A percentile compares a stretch with the other conserved stretches of the same genome.
Evolutionary conservation across 2,113 vertebrate genomes (phyloP).

Genomic region (Hemiprocne comata): DNA sequence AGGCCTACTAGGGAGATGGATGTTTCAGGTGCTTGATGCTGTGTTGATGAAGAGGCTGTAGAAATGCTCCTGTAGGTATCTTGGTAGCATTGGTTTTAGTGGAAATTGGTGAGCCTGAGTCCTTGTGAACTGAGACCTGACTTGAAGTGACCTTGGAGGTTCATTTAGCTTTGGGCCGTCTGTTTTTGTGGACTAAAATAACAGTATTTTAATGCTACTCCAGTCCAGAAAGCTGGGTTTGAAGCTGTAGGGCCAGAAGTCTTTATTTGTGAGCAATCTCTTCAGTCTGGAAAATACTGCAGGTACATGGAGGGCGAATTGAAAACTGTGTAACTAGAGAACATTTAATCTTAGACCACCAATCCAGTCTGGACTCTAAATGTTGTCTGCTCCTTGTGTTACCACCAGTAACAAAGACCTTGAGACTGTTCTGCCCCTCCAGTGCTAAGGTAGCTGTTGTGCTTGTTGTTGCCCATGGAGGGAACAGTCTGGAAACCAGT

Average conservation of each 20-base stretch:
- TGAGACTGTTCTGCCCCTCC: neutral
- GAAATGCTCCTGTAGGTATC: neutral
- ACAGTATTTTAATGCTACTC: neutral
- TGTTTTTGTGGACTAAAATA: neutral
- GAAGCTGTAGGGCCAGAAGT: neutral
- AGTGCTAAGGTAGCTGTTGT: neutral
- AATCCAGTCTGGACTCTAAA: neutral
- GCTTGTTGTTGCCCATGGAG: neutral
- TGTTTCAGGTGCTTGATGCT: neutral
- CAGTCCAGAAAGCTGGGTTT: neutral
- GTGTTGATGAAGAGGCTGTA: neutral
- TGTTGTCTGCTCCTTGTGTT: neutral
- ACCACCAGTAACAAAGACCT: neutral
- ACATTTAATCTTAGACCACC: neutral
- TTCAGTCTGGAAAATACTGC: neutral
- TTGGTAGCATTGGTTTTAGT: neutral
- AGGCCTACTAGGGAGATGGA: neutral
- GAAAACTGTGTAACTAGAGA: neutral
- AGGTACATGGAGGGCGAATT: neutral
- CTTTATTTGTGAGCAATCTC: neutral
- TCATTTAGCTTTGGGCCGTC: neutral
- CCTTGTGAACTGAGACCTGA: neutral
- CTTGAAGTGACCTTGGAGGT: neutral
- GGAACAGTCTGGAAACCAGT: neutral
- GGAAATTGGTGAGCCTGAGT: neutral